Conservation (phyloP, 2,113 vertebrate genomes). For the Cinclus cinclus region DNA sequence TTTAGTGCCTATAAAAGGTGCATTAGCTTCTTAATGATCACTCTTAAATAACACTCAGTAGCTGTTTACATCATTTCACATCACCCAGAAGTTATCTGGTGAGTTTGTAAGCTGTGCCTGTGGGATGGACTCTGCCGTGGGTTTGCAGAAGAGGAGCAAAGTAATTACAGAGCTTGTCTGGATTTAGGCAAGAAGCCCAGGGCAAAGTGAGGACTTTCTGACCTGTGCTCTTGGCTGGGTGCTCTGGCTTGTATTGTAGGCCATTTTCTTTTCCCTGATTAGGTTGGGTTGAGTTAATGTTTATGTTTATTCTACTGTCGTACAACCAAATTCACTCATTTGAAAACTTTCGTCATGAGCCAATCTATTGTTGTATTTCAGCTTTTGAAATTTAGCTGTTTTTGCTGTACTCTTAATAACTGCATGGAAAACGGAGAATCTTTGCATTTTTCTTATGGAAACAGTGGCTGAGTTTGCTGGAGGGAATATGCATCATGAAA, state of each 20-base stretch:
- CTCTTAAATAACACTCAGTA: neutral
- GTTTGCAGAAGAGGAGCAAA: neutral
- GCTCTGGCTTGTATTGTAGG: neutral
- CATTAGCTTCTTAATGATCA: neutral
- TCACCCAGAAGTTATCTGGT: neutral
- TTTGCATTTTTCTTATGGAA: constrained; percentile 21
- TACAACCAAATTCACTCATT: constrained; percentile 31
- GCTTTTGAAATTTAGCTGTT: constrained; percentile 28
- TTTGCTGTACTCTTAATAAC: neutral
- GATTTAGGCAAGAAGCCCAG: neutral
- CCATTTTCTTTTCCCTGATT: neutral
- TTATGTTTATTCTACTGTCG: constrained; percentile 32
- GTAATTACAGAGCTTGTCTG: neutral
- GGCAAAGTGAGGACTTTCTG: neutral
- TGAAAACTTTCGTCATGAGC: neutral
- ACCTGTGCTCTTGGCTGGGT: neutral
- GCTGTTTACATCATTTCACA: neutral
- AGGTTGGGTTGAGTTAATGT: neutral
- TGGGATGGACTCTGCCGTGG: rapidly evolving
- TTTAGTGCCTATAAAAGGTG: neutral
- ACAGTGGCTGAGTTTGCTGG: constrained; percentile 13
- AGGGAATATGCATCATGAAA: constrained; percentile 38
- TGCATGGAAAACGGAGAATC: neutral
- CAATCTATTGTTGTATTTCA: constrained; percentile 38
- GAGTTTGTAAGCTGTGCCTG: neutral